Percentiles rank a stretch among this genome's conserved stretches.
phyloP scores from a whole-genome alignment of 2,113 vertebrate species.

The Osmerus eperlanus region DNA sequence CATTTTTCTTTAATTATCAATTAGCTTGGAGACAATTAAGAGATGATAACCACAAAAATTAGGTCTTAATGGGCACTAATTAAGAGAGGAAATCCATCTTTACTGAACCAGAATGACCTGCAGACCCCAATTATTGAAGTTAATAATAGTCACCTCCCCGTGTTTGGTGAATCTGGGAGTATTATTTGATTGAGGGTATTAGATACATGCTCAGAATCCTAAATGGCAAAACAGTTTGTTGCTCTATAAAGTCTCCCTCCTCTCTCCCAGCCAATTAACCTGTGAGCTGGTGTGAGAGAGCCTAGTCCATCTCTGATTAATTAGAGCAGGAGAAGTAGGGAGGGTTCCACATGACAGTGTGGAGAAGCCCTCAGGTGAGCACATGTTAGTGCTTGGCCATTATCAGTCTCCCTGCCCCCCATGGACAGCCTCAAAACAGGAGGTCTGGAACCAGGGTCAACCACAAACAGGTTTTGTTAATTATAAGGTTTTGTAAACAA shows the following conservation, averaged over 20 bases:
- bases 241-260: constrained; percentile 36
- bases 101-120: constrained; percentile 67
- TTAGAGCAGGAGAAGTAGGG: constrained; percentile 36
- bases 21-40: constrained; percentile 74
- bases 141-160: constrained; percentile 63
- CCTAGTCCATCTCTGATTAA: constrained; percentile 49
- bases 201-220: constrained; percentile 29
- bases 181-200: constrained; percentile 37
- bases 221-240: constrained; percentile 48
- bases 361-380: constrained; percentile 80
- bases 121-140: constrained; percentile 79
- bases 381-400: constrained; percentile 32
- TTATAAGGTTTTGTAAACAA: constrained; percentile 1
- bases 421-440: constrained; percentile 8
- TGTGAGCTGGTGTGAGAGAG: constrained; percentile 42
- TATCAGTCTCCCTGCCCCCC: constrained; percentile 22
- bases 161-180: constrained; percentile 47
- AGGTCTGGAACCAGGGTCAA: background rate
- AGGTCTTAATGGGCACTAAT: constrained; percentile 74
- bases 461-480: constrained; percentile 1
- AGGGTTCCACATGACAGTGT: constrained; percentile 58
- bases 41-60: constrained; percentile 71
- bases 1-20: constrained; percentile 68
- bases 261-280: constrained; percentile 62
- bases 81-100: constrained; percentile 67